phyloP scores from a whole-genome alignment of 2,797 vertebrate species.

The Leontopithecus rosalia region DNA sequence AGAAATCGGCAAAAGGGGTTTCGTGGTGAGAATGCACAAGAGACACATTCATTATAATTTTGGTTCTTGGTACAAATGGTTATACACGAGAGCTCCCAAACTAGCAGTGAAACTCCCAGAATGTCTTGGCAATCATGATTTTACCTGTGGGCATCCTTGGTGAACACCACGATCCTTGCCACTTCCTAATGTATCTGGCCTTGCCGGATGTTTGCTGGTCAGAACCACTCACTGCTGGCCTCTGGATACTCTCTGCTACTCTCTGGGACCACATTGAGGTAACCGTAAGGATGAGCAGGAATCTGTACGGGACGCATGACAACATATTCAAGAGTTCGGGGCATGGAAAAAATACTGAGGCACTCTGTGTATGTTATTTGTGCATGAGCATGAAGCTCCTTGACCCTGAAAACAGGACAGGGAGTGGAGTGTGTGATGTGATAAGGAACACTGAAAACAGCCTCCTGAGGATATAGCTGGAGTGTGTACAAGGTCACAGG shows the following conservation, averaged over 20 bases:
- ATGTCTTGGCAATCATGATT: neutral
- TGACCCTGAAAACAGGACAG: too few relatives aligned
- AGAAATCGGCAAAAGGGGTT: neutral
- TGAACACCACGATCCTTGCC: neutral
- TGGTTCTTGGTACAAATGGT: neutral
- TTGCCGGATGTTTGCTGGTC: neutral
- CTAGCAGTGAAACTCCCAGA: neutral
- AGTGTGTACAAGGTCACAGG: too few relatives aligned
- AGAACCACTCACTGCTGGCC: neutral
- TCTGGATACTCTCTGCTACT: neutral
- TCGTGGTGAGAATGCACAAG: neutral
- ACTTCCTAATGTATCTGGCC: neutral
- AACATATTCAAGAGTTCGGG: too few relatives aligned
- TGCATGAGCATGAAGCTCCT: too few relatives aligned
- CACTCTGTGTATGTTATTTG: too few relatives aligned
- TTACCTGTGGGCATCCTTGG: neutral
- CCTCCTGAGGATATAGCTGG: too few relatives aligned
- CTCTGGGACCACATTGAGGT: too few relatives aligned
- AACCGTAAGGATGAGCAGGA: neutral
- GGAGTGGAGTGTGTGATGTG: too few relatives aligned
- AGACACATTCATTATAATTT: neutral
- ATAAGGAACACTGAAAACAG: too few relatives aligned
- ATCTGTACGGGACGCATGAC: neutral
- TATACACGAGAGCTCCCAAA: neutral
- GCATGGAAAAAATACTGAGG: too few relatives aligned